A percentile compares a stretch with the other conserved stretches of the same genome.
phyloP scores from a whole-genome alignment of 2,888 invertebrate genomes.

The Ornithoptera alexandrae region DNA sequence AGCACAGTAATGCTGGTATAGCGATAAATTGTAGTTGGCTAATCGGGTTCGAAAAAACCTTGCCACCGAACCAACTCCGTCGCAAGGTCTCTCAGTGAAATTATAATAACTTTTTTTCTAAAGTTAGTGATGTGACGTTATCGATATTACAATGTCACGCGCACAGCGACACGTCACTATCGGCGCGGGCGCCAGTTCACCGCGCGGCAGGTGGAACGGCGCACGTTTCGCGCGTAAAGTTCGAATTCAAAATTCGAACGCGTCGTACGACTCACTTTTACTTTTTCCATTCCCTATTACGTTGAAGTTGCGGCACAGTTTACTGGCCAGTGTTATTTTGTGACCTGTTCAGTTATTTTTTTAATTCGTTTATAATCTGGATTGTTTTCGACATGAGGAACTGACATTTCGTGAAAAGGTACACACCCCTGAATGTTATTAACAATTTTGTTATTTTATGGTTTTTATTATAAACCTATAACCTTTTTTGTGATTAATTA shows the following conservation, averaged over 20 bases:
- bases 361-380: conserved; percentile 5
- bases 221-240: conserved; percentile 44
- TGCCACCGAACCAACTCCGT: too few species aligned
- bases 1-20: too few species aligned
- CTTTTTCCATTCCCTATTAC: conserved; percentile 39
- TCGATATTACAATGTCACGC: conserved; percentile 4
- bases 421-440: too few species aligned
- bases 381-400: conserved; percentile 24
- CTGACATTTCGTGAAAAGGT: conserved; percentile 18
- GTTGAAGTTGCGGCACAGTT: conserved; percentile 35
- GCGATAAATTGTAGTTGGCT: too few species aligned
- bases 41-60: too few species aligned
- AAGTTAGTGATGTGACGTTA: conserved; percentile 2
- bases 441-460: too few species aligned
- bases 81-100: too few species aligned
- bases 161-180: conserved; percentile 35
- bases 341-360: conserved; percentile 18
- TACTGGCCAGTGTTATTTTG: conserved; percentile 24
- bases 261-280: conserved; percentile 42
- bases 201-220: conserved; percentile 59
- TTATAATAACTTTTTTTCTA: background rate
- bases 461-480: too few species aligned
- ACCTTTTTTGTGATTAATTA: too few species aligned
- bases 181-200: conserved; percentile 54
- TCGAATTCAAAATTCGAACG: conserved; percentile 32